Percentiles rank a stretch among this genome's conserved stretches.
Conservation (phyloP, 2,113 vertebrate genomes). For the Emydocephalus ijimae region DNA sequence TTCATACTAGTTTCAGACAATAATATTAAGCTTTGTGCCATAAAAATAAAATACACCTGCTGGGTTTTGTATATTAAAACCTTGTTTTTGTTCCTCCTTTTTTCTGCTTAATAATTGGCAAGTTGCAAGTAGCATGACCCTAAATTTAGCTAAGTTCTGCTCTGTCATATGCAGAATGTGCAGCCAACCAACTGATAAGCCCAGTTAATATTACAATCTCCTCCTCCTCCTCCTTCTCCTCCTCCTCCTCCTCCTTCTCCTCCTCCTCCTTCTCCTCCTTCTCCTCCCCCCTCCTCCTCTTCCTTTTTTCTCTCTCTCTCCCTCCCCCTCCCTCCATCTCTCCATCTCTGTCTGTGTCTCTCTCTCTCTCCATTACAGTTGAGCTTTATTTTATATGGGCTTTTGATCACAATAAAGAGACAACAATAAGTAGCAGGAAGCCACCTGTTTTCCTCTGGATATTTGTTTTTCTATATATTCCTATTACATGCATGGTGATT, state of each 20-base stretch:
- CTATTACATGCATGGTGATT: accelerated
- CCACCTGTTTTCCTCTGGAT: not conserved
- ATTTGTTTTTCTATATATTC: slow-evolving; percentile 2
- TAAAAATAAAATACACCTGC: not conserved
- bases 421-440: not conserved
- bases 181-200: not conserved
- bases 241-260: accelerated
- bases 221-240: too few species aligned
- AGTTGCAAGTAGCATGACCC: not conserved
- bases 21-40: not conserved
- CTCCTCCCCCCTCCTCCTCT: too few species aligned
- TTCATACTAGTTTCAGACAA: not conserved
- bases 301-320: accelerated
- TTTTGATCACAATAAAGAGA: not conserved
- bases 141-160: not conserved
- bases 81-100: not conserved
- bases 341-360: too few species aligned
- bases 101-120: not conserved
- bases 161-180: not conserved
- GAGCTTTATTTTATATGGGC: not conserved
- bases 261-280: accelerated
- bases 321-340: too few species aligned
- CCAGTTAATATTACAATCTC: not conserved
- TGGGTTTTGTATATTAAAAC: not conserved
- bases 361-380: not conserved